Conservation (phyloP, 1,140 invertebrate species). For the Euura lappo region DNA sequence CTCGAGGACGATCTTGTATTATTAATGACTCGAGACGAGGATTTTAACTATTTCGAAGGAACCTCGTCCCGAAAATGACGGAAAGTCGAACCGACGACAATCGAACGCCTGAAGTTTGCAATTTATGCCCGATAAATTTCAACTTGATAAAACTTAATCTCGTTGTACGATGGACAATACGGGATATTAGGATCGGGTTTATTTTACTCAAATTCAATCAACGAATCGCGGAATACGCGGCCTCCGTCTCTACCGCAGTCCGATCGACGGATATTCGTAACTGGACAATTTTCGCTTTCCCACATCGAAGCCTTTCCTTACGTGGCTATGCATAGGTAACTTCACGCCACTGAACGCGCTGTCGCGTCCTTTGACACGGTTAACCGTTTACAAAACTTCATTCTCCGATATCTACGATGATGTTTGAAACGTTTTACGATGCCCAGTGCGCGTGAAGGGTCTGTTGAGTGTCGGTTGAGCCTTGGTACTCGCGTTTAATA, state of each 20-base stretch:
- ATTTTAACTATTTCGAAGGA: too few relatives aligned
- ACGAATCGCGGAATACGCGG: too few relatives aligned
- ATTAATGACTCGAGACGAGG: too few relatives aligned
- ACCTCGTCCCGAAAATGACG: too few relatives aligned
- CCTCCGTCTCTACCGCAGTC: neutral
- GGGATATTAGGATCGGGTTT: too few relatives aligned
- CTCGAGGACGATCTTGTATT: too few relatives aligned
- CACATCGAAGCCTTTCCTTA: constrained; percentile 6
- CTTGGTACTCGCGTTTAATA: constrained; percentile 37
- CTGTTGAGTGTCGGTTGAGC: constrained; percentile 36
- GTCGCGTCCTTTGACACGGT: constrained; percentile 55
- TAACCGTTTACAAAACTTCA: constrained; percentile 43
- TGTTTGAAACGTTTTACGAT: constrained; percentile 39
- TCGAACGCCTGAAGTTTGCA: too few relatives aligned
- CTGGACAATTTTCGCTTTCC: neutral
- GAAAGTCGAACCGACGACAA: too few relatives aligned
- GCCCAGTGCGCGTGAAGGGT: constrained; percentile 33
- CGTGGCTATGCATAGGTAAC: constrained; percentile 22
- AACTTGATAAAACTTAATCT: too few relatives aligned
- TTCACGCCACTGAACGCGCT: constrained; percentile 36
- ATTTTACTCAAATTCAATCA: too few relatives aligned
- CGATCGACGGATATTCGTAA: neutral
- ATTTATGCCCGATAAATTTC: too few relatives aligned
- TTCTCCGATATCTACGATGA: constrained; percentile 33
- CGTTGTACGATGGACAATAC: too few relatives aligned